Evolutionary conservation across 2,888 invertebrate genomes (phyloP).

Genomic region (Euplagia quadripunctaria): DNA sequence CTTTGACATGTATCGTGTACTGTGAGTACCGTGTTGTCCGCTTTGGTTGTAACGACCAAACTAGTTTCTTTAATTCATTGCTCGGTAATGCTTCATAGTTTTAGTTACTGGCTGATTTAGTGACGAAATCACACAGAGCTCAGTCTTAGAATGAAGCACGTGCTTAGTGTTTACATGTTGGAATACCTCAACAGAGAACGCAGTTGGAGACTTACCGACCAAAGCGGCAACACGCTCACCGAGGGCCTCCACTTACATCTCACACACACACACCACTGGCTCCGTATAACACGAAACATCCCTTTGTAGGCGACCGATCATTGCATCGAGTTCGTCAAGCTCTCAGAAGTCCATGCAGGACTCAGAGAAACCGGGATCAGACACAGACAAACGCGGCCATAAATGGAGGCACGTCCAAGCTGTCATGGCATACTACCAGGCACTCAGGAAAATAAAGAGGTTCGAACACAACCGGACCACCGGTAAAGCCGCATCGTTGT

Average conservation of each 20-base stretch:
- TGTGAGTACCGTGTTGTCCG: constrained; percentile 56
- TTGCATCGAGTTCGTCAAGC: constrained; percentile 83
- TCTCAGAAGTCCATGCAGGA: constrained; percentile 81
- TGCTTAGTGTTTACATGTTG: constrained; percentile 11
- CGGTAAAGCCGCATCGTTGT: constrained; percentile 78
- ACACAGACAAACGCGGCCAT: constrained; percentile 87
- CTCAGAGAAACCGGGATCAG: constrained; percentile 77
- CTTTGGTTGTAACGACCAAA: constrained; percentile 54
- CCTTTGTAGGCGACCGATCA: constrained; percentile 85
- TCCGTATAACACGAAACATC: constrained; percentile 77
- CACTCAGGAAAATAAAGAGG: constrained; percentile 96
- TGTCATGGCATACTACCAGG: constrained; percentile 96
- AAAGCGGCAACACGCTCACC: constrained; percentile 60
- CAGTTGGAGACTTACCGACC: constrained; percentile 36
- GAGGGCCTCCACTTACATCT: constrained; percentile 61
- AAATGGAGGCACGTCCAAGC: constrained; percentile 96
- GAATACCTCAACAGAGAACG: constrained; percentile 7
- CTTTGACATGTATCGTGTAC: constrained; percentile 53
- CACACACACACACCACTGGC: constrained; percentile 63
- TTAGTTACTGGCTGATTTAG: constrained; percentile 31
- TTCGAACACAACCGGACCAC: constrained; percentile 80
- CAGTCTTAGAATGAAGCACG: constrained; percentile 33
- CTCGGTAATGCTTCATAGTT: constrained; percentile 41
- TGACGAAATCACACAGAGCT: constrained; percentile 31
- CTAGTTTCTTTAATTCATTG: constrained; percentile 29